phyloP scores from a whole-genome alignment of 2,113 vertebrate species.

The Austrofundulus limnaeus region DNA sequence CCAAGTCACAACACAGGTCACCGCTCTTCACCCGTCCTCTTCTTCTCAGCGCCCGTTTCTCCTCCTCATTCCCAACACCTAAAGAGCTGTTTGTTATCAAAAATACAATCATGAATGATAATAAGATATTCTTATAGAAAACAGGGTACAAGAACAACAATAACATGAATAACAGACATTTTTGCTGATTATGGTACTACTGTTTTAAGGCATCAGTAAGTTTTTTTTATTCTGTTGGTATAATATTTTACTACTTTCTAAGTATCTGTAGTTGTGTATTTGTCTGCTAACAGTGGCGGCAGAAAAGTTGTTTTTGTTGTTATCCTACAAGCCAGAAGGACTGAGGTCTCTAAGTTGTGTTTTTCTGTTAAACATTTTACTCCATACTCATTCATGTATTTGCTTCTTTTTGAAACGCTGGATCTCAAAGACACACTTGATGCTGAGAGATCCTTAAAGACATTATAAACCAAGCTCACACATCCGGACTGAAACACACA shows the following conservation, averaged over 20 bases:
- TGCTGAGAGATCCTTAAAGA: constrained; percentile 46
- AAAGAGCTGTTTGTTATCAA: constrained; percentile 72
- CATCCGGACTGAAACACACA: constrained; percentile 30
- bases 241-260: constrained; percentile 57
- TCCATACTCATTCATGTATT: constrained; percentile 55
- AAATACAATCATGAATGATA: constrained; percentile 78
- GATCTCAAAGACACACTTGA: constrained; percentile 50
- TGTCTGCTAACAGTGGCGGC: constrained; percentile 50
- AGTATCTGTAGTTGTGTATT: constrained; percentile 59
- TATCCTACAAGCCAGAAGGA: constrained; percentile 65
- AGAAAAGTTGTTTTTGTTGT: constrained; percentile 53
- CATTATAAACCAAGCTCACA: constrained; percentile 38
- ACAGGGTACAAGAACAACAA: constrained; percentile 82
- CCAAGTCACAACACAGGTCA: constrained; percentile 28
- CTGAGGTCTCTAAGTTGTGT: constrained; percentile 54
- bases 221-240: constrained; percentile 62
- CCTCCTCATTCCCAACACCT: constrained; percentile 49
- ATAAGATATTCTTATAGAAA: constrained; percentile 74
- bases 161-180: constrained; percentile 75
- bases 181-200: constrained; percentile 66
- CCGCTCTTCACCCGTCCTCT: constrained; percentile 14
- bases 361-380: constrained; percentile 59
- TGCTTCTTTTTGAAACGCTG: constrained; percentile 52
- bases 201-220: constrained; percentile 56
- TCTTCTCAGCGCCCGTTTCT: constrained; percentile 3